Conservation (phyloP, 2,797 vertebrate genomes). For the Gambusia yucatana region DNA sequence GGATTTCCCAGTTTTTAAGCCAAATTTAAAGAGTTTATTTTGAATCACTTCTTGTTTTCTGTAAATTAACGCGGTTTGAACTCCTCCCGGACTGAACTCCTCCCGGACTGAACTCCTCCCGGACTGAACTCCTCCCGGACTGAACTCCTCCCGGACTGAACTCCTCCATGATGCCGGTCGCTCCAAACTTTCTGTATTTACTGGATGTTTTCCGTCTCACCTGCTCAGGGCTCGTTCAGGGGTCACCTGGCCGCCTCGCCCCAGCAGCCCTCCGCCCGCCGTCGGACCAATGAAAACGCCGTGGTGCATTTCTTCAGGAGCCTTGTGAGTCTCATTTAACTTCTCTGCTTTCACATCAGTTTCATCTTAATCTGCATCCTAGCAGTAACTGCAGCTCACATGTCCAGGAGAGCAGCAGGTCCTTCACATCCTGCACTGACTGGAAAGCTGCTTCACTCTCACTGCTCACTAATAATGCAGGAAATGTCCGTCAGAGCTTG, state of each 20-base stretch:
- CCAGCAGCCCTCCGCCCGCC: conserved; percentile 78
- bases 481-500: conserved; percentile 19
- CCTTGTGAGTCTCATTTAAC: conserved; percentile 74
- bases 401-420: background rate
- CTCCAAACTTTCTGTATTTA: background rate
- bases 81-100: too few species aligned
- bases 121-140: too few species aligned
- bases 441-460: conserved; percentile 11
- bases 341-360: background rate
- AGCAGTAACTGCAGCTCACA: background rate
- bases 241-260: conserved; percentile 81
- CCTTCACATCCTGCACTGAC: conserved; percentile 20
- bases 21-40: background rate
- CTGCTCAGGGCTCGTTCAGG: conserved; percentile 80
- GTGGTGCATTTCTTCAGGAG: conserved; percentile 85
- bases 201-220: background rate
- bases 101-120: too few species aligned
- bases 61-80: background rate
- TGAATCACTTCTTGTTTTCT: background rate
- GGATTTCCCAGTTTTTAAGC: background rate
- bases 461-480: conserved; percentile 8
- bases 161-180: too few species aligned
- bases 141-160: too few species aligned
- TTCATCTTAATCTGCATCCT: background rate
- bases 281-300: conserved; percentile 80